Evolutionary conservation across 1,140 invertebrate genomes (phyloP).

Genomic region (Drosophila willistoni): DNA sequence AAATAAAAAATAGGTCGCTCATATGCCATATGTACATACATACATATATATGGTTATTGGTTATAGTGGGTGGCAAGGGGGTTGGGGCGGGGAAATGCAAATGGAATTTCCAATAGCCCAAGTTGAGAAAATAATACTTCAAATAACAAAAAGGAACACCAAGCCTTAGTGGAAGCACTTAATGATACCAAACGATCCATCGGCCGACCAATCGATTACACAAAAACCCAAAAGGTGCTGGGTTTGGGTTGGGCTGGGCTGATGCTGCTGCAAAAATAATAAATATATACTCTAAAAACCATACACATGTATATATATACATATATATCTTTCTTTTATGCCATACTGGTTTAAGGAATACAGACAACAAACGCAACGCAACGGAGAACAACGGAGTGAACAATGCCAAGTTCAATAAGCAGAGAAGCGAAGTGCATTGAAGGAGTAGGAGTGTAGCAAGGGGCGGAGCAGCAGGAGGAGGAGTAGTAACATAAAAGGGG

Average conservation of each 20-base stretch:
- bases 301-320: constrained; percentile 31
- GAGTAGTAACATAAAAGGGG: not conserved
- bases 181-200: not conserved
- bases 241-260: constrained; percentile 13
- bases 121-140: not conserved
- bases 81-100: not conserved
- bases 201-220: not conserved
- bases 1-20: not conserved
- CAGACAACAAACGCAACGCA: constrained; percentile 33
- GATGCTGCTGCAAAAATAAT: constrained; percentile 8
- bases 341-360: constrained; percentile 79
- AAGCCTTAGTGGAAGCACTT: constrained; percentile 5
- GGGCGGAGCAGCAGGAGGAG: too few relatives aligned
- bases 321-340: constrained; percentile 56
- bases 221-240: constrained; percentile 6
- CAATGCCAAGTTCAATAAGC: constrained; percentile 73
- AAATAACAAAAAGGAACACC: constrained; percentile 1
- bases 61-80: not conserved
- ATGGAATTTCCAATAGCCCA: constrained; percentile 6
- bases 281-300: constrained; percentile 28
- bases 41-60: not conserved
- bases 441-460: too few relatives aligned
- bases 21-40: not conserved
- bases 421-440: constrained; percentile 46
- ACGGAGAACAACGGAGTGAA: constrained; percentile 43